Base-by-base conservation (phyloP, 2,888 invertebrate genomes). In the Pimpla rufipes region DNA sequence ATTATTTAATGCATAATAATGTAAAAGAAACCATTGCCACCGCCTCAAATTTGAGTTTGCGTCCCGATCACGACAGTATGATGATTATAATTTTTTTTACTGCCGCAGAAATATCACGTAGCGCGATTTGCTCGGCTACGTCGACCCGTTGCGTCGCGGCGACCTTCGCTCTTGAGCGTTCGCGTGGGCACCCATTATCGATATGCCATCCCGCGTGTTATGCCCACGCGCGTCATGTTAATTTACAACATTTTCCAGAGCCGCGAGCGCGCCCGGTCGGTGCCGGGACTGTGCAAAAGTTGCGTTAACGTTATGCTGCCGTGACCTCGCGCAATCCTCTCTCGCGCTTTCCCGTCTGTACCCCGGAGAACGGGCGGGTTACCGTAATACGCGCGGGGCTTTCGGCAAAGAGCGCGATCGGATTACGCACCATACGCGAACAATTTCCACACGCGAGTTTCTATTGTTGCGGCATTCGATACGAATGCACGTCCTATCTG, bases 301-400 rank as follows among this genome's bases (percentile, higher is more conserved):
- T 78, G 73, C 73, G 84, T 81, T 87, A 88, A 87, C 88, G 85
- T 85, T 84, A 86, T 86, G 88, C 88, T 85, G 86, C 87, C 86
- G 86, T 81, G 85, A 77, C 81, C 86, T 86, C 86, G 88, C 89
- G 89, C 87, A 90, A 90, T 90, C 88, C 90, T 89, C 87, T 86
- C 57, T 29, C 73, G 73, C 62, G 73, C 89, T 88, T 89, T 83
- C 86, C 89, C 89, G 87, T 40, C 29, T 45, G 50, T 59, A 66
- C 40, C 23, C 35, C 45, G 40, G 11, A 50, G 77, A 57, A 57
- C 40, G 11, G 29, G 50, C 52, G 68, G 50, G 68, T 78, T 78
- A 78, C 68, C 78, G 82, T 81, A 76, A 76, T 52, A 78, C 29
- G 42, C 66, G 29, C 29, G 52, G 8, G 11, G 37, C 50, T 50